Evolutionary conservation across 2,113 vertebrate genomes (phyloP).

Genomic region (Sylvietta virens): DNA sequence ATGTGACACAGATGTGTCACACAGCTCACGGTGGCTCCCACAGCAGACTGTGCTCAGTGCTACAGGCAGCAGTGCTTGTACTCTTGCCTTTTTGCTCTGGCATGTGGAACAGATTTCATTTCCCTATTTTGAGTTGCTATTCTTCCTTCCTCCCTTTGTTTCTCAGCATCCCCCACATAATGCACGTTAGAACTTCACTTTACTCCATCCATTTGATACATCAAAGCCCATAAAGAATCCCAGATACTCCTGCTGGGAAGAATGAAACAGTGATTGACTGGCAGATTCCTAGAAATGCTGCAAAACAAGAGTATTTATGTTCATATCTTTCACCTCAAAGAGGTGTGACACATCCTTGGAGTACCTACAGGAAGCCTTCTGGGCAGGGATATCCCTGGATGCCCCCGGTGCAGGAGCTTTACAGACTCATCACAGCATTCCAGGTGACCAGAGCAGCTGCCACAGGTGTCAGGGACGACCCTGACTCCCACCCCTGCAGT

Average conservation of each 20-base stretch:
- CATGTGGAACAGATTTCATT: background rate
- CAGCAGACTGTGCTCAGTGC: background rate
- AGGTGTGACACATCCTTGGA: background rate
- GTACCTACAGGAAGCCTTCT: background rate
- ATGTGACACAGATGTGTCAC: background rate
- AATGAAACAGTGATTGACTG: background rate
- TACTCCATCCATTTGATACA: background rate
- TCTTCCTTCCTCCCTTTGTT: background rate
- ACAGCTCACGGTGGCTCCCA: rapidly evolving
- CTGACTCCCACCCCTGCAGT: background rate
- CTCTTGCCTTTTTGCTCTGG: background rate
- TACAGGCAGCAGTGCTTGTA: rapidly evolving
- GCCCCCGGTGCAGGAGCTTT: background rate
- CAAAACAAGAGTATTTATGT: background rate
- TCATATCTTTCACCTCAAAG: background rate
- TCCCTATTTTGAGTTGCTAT: background rate
- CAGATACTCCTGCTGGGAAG: background rate
- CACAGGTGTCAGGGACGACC: background rate
- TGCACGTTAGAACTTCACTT: background rate
- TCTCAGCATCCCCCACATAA: background rate
- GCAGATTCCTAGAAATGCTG: background rate
- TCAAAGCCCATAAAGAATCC: background rate
- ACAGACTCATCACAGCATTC: background rate
- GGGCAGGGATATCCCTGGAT: background rate
- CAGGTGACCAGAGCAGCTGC: background rate